Base-by-base conservation (phyloP, 2,797 vertebrate genomes). In the Taeniopygia guttata region DNA sequence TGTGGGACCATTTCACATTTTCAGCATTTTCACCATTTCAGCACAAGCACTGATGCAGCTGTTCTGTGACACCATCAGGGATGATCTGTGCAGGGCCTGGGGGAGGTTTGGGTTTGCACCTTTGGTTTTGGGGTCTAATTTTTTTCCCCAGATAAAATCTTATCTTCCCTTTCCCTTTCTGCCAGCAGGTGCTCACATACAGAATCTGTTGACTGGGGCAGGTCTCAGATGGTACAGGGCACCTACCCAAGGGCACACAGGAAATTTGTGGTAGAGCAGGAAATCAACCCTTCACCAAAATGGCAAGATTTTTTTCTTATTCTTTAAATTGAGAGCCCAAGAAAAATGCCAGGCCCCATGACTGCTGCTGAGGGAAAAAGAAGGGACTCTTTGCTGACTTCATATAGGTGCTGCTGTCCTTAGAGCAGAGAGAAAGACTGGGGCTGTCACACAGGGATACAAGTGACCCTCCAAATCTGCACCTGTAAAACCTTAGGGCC, bases 401-500 rank as follows among this genome's bases (percentile, higher is more conserved):
- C 3, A 10, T 11, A 6, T 1, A 29, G 36, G 8, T 48, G 48
- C 29, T 85, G 32, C 7, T 56, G 14, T 54, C 25, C 16, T 38
- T 30, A 17, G 21, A 68, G 13, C 36, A 89, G 36, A 55, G 11
- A 34, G 20, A 25, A 59, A 16, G 16, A 29, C 30, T 16, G 25
- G 11, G 45, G 8, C 12, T 66, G 4, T 54, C 38, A 42, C 27
- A 46, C 5, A 34, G 23, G 32, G 11, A 2, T 29, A 30, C 10
- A 45, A 48, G 5, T 6, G 30, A 62, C 17, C 3, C 21, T 25
- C 17, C 20, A 51, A 58, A 73, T 10, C 48, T 59, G 36, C 51
- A 51, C 0, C n/a, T 77, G 9, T 17, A 27, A 29, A 75, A 19
- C 2, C 43, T 10, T 68, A 43, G 10, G 21, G 7, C 1, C 70